These are phyloP conservation scores for Dasyurus viverrinus DNA, from an alignment of 2,113 vertebrate species.

Conservation along the genomic window DNA sequence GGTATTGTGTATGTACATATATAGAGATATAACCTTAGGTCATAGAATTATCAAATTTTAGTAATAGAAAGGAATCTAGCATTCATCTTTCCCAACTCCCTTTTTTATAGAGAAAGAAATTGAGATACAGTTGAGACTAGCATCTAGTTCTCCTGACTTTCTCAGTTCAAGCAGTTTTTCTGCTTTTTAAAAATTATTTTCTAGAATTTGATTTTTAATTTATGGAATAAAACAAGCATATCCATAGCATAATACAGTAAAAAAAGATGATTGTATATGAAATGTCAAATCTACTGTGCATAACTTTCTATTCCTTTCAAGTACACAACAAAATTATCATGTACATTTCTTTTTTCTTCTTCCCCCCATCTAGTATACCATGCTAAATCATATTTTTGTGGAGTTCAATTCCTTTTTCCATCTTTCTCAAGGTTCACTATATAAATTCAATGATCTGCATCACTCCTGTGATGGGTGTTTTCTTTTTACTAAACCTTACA, in stretches of 20 bases:
- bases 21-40: background rate
- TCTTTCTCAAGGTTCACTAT: background rate
- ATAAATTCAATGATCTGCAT: background rate
- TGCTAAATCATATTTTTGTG: background rate
- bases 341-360: background rate
- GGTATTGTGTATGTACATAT: background rate
- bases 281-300: background rate
- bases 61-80: background rate
- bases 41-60: background rate
- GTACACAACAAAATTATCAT: background rate
- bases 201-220: background rate
- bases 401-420: background rate
- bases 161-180: background rate
- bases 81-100: background rate
- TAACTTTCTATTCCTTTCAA: background rate
- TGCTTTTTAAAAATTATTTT: background rate
- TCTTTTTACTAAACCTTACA: background rate
- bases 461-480: background rate
- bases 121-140: background rate
- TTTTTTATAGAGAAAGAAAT: background rate
- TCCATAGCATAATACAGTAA: background rate
- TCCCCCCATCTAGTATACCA: background rate
- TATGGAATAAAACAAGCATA: background rate
- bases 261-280: background rate
- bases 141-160: background rate